Evolutionary conservation across 2,113 vertebrate species (phyloP).

Genomic region (Paedocypris sp.): DNA sequence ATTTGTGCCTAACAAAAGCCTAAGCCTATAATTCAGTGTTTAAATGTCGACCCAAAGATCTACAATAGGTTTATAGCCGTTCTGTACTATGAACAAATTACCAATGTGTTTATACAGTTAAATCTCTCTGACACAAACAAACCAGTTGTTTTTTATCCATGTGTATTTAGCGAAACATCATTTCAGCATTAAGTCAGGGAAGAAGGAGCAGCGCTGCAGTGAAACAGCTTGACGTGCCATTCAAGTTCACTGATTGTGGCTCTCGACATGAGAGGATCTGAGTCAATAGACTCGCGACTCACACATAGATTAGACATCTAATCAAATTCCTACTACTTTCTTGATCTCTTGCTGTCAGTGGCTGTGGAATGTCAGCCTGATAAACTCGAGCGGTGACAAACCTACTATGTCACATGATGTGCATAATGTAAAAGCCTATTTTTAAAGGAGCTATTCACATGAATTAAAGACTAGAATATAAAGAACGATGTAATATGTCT

Average conservation of each 20-base stretch:
- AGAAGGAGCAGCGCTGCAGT: not conserved
- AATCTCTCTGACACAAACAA: not conserved
- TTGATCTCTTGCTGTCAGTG: not conserved
- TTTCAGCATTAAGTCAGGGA: not conserved
- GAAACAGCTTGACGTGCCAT: not conserved
- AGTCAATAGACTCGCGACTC: slow-evolving; percentile 9
- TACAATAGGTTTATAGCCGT: too few species aligned
- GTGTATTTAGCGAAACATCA: not conserved
- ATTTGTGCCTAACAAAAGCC: too few species aligned
- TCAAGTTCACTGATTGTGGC: slow-evolving; percentile 8
- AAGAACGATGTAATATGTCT: too few species aligned
- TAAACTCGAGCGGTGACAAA: not conserved
- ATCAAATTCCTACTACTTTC: not conserved
- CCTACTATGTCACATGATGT: not conserved
- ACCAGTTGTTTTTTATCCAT: not conserved
- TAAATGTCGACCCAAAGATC: too few species aligned
- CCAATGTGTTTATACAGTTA: too few species aligned
- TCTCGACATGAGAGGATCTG: slow-evolving; percentile 12
- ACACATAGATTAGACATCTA: not conserved
- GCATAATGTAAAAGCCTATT: not conserved
- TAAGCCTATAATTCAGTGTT: too few species aligned
- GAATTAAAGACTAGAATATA: too few species aligned
- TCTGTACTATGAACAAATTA: too few species aligned
- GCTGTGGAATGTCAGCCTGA: not conserved
- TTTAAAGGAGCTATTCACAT: too few species aligned